phyloP scores from a whole-genome alignment of 2,888 invertebrate genomes.

The Drosophila demipolita region DNA sequence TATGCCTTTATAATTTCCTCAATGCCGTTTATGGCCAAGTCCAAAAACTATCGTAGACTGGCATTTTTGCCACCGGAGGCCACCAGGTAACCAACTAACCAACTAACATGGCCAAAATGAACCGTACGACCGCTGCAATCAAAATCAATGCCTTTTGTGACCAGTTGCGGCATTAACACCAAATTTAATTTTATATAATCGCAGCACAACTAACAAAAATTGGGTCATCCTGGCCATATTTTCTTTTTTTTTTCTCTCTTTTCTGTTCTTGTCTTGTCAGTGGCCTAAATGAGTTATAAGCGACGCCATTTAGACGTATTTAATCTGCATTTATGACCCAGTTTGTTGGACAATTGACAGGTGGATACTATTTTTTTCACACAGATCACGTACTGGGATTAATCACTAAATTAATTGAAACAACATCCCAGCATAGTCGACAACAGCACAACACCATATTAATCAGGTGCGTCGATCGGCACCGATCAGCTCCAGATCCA shows the following conservation, averaged over 20 bases:
- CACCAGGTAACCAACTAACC: slow-evolving; percentile 22
- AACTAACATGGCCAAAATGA: slow-evolving; percentile 28
- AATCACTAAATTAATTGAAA: slow-evolving; percentile 81
- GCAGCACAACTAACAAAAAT: slow-evolving; percentile 47
- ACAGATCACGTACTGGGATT: slow-evolving; percentile 72
- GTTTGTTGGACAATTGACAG: slow-evolving; percentile 38
- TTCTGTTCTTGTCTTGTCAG: slow-evolving; percentile 13
- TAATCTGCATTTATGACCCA: slow-evolving; percentile 73
- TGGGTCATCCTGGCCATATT: slow-evolving; percentile 60
- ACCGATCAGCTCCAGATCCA: slow-evolving; percentile 27
- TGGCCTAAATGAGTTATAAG: slow-evolving; percentile 56
- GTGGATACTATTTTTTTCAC: slow-evolving; percentile 30
- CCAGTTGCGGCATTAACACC: slow-evolving; percentile 66
- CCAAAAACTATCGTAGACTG: slow-evolving; percentile 17
- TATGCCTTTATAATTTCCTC: slow-evolving; percentile 80
- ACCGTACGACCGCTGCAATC: slow-evolving; percentile 51
- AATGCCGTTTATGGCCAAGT: slow-evolving; percentile 69
- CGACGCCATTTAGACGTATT: slow-evolving; percentile 37
- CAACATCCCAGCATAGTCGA: slow-evolving; percentile 75
- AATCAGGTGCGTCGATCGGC: slow-evolving; percentile 60
- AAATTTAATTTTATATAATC: slow-evolving; percentile 68
- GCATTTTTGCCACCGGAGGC: slow-evolving; percentile 33
- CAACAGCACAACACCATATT: slow-evolving; percentile 72
- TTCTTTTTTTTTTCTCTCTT: slow-evolving; percentile 6
- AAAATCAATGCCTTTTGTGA: slow-evolving; percentile 72